Evolutionary conservation across 2,797 vertebrate species (phyloP), one percentile per base, ranked within the genome.

Genomic region (Meriones psammophilus): DNA sequence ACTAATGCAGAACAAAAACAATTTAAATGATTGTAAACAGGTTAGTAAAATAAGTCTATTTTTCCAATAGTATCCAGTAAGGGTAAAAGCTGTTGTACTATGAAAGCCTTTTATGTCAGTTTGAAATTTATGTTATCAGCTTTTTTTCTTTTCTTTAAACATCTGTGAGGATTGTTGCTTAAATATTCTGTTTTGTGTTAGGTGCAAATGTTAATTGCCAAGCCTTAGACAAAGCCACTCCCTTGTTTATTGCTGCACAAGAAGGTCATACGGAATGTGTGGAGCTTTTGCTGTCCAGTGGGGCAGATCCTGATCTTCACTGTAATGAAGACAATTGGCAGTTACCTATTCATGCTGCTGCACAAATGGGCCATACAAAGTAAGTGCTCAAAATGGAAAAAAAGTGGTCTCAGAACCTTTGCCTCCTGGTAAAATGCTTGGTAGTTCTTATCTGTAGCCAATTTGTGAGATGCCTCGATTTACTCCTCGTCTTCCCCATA

Each of bases 241-340:
- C 99, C 0, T 98, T 99, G 94, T 98, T 99, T 92, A 99, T 99
- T 15, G 99, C 99, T n/a, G 98, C 99, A 4, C 99, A 99, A 97
- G 99, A 99, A 97, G 99, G 99, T 36, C 99, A 99, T 66, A n/a
- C 91, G 1, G 79, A 96, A 0, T 99, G 99, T 71, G 99, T 99
- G 97, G 98, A 99, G 5, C 94, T 99, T 64, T 98, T 99, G 94
- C 30, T 99, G 96, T 96, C 98, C 8, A 98, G 96, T 42, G 98
- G 99, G 0, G 99, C 99, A 3, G 98, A 99, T 95, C 99, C 99
- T 5, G 99, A 99, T 97, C 98, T 98, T 64, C 98, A 98, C 98
- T 99, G 99, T 98, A 99, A 99, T 12, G 97, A 97, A 7, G 99
- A 99, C 12, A 98, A 98, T 97, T 99, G 99, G 96, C 99, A 99